Percentiles rank a stretch among this genome's conserved stretches.
These are phyloP conservation scores for Thryonomys swinderianus DNA, from an alignment of 2,113 vertebrate species.

Conservation along the genomic window DNA sequence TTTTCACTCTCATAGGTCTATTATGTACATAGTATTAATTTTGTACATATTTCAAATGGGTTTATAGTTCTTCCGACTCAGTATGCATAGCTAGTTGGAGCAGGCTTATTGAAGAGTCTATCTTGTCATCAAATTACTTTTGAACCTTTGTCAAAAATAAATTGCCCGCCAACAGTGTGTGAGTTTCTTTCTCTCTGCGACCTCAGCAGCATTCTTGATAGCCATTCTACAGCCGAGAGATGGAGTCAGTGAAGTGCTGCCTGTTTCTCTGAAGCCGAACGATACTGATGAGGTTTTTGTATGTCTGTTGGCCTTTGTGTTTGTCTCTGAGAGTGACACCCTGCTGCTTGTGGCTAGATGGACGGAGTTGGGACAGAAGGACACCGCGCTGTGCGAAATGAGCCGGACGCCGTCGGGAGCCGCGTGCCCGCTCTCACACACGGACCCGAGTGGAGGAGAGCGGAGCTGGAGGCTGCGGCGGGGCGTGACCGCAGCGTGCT, in stretches of 20 bases:
- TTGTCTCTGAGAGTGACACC: neutral
- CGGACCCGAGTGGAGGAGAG: too few species aligned
- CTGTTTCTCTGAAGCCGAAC: neutral
- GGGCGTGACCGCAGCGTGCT: too few species aligned
- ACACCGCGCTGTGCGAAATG: neutral
- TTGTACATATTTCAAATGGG: neutral
- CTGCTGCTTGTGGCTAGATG: too few species aligned
- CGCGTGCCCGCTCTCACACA: too few species aligned
- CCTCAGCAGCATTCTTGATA: neutral
- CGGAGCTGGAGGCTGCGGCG: too few species aligned
- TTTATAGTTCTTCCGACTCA: neutral
- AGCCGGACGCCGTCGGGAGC: too few species aligned
- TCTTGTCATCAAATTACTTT: neutral
- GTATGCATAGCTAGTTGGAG: neutral
- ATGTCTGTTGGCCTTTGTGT: neutral
- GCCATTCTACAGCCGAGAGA: neutral
- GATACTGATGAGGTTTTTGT: neutral
- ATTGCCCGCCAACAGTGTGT: neutral
- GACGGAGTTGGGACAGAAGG: neutral
- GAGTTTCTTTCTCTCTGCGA: neutral
- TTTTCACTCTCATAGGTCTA: neutral
- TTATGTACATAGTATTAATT: neutral
- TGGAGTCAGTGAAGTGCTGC: neutral
- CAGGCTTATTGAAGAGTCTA: neutral
- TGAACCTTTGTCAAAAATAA: neutral